Evolutionary conservation across 2,888 invertebrate species (phyloP).

Genomic region (Lasioglossum pauxillum): DNA sequence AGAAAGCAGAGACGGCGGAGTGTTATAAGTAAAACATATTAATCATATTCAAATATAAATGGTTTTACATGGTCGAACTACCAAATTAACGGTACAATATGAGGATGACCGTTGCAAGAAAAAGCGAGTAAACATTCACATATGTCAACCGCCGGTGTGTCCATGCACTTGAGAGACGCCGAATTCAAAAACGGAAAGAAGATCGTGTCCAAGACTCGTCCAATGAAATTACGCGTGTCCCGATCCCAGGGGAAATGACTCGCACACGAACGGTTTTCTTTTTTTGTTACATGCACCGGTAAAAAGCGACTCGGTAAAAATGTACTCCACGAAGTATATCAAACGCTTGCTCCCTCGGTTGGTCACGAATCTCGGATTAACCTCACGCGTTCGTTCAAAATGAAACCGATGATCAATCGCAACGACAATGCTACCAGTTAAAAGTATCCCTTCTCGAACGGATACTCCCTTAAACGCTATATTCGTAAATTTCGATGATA

Average conservation of each 20-base stretch:
- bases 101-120: conserved; percentile 77
- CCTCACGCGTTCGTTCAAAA: background rate
- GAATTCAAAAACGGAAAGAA: conserved; percentile 3
- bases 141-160: conserved; percentile 47
- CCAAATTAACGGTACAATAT: conserved; percentile 81
- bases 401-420: background rate
- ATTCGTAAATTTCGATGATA: background rate
- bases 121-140: conserved; percentile 70
- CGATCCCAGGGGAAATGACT: background rate
- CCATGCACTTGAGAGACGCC: conserved; percentile 55
- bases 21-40: conserved; percentile 82
- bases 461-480: background rate
- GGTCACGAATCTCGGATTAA: background rate
- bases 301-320: conserved; percentile 4
- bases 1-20: conserved; percentile 31
- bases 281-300: background rate
- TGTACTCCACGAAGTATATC: background rate
- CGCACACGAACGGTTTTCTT: background rate
- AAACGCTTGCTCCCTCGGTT: conserved; percentile 5
- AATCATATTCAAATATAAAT: conserved; percentile 83
- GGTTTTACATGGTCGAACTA: conserved; percentile 81
- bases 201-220: conserved; percentile 19
- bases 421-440: background rate
- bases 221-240: conserved; percentile 11
- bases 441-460: background rate